Evolutionary conservation across 2,797 vertebrate species (phyloP).

Genomic region (Odontamblyopus lacepedii): DNA sequence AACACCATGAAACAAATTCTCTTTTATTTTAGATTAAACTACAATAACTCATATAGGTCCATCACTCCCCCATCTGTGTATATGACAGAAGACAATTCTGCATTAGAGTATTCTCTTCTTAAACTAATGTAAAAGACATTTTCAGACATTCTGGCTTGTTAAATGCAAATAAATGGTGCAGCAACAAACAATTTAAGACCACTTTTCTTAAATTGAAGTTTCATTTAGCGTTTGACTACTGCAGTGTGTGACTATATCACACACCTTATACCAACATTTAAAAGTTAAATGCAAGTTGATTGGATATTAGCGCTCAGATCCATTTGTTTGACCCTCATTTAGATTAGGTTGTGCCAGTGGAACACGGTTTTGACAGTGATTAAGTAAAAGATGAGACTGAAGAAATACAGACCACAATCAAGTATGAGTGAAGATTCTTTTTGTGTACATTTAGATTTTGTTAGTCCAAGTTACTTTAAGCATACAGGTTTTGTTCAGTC

Average conservation of each 20-base stretch:
- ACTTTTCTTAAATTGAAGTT: background rate
- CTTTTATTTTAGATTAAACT: background rate
- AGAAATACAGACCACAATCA: background rate
- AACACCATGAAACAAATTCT: too few species aligned
- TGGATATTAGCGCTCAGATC: background rate
- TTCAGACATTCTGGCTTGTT: background rate
- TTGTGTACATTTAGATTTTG: background rate
- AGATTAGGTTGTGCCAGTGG: background rate
- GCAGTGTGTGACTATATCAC: background rate
- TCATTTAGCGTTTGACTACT: background rate
- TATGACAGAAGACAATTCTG: background rate
- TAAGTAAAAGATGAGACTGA: background rate
- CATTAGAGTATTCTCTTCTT: background rate
- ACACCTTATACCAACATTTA: background rate
- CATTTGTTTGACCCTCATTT: background rate
- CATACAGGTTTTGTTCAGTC: background rate
- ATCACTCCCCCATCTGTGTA: background rate
- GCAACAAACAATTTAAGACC: background rate
- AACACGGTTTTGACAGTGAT: background rate
- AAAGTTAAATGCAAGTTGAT: background rate
- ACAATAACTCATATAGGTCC: background rate
- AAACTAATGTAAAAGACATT: background rate
- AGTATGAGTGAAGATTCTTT: background rate
- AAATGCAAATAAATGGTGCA: background rate
- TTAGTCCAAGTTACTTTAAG: background rate